Evolutionary conservation across 2,113 vertebrate genomes (phyloP), one percentile per base, ranked within the genome.

Genomic region (Lucifuga dentata): DNA sequence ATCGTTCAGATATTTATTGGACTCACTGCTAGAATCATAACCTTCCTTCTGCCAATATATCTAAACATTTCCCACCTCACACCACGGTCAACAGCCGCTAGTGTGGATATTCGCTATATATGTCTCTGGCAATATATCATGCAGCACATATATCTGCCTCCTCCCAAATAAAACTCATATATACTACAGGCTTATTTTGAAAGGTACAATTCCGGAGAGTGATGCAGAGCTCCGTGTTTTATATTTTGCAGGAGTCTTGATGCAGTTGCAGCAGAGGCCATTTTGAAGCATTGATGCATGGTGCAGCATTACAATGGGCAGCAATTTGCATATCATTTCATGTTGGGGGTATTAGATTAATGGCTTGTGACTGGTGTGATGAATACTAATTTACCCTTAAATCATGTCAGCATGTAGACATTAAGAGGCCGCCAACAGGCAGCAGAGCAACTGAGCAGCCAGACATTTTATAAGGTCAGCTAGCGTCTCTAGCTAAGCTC

Each of bases 311-410:
- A 89, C 85, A 90, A 89, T 90, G 68, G 81, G 62, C 59, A 62
- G 65, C 82, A 86, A 91, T 91, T 91, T 90, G 90, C 88, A 91
- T 90, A 90, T 91, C 85, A 89, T 91, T 91, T 89, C 85, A 88
- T 90, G 89, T 90, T 86, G 65, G 78, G 72, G 81, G 87, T 88
- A 89, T 90, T 91, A 91, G 87, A 90, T 91, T 88, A 90, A 91
- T 91, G 87, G 85, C 85, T 90, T 89, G 83, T 86, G 87, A 90
- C 87, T 88, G 80, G 76, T 85, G 86, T 86, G 88, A 90, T 91
- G 87, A 91, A 91, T 91, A 88, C 85, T 89, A 90, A 91, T 91
- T 86, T 86, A 82, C 78, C 83, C 71, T 87, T 90, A 89, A 89
- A 90, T 88, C 87, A 86, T 68, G 82, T 81, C 77, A 80, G 68